phyloP scores from a whole-genome alignment of 1,140 invertebrate genomes.

The Parapsyche elsis region DNA sequence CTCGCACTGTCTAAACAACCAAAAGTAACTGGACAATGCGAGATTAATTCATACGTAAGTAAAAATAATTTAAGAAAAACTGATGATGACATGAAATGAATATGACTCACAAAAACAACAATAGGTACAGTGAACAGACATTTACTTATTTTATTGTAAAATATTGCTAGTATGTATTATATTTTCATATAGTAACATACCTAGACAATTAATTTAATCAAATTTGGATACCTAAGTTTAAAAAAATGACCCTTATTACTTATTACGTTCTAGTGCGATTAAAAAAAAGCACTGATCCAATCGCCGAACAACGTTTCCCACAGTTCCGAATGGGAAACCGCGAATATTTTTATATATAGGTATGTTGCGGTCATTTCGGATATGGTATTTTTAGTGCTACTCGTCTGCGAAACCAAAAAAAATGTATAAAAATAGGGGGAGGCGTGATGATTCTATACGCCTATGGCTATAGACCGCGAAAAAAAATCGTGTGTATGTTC shows the following conservation, averaged over 20 bases:
- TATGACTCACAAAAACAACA: too few relatives aligned
- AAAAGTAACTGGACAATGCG: constrained; percentile 23
- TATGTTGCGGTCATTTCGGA: constrained; percentile 29
- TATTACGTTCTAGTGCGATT: neutral
- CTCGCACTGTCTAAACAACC: constrained; percentile 24
- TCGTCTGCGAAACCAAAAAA: neutral
- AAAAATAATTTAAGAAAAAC: neutral
- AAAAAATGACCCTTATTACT: neutral
- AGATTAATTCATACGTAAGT: neutral
- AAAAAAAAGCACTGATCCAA: constrained; percentile 3
- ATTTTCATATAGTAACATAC: too few relatives aligned
- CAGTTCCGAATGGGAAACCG: constrained; percentile 35
- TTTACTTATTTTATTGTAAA: too few relatives aligned
- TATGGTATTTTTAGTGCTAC: constrained; percentile 14
- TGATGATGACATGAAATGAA: too few relatives aligned
- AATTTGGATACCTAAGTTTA: too few relatives aligned
- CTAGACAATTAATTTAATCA: too few relatives aligned
- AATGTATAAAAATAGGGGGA: constrained; percentile 3
- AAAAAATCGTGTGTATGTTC: too few relatives aligned
- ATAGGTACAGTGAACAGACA: too few relatives aligned
- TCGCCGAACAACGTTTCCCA: constrained; percentile 7
- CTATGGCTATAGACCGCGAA: neutral
- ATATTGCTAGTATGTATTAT: too few relatives aligned
- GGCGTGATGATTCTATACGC: neutral
- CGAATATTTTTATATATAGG: constrained; percentile 29